These are phyloP conservation scores for Drosophila picticornis DNA, from an alignment of 2,888 invertebrate genomes.

Conservation along the genomic window DNA sequence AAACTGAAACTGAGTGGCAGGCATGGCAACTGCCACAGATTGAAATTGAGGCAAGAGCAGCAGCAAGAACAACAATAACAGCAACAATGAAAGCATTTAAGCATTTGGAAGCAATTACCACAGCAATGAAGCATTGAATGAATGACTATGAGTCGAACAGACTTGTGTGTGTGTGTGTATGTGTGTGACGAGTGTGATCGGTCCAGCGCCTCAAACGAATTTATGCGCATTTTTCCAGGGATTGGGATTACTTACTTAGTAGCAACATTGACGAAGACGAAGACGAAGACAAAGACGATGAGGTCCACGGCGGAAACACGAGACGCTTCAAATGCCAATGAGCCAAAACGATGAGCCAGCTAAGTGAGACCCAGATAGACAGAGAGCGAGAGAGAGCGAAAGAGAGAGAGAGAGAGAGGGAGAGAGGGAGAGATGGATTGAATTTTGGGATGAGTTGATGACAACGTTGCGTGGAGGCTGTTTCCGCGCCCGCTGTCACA, in stretches of 20 bases:
- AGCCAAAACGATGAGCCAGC: conserved; percentile 57
- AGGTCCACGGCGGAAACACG: conserved; percentile 66
- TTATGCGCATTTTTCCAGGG: conserved; percentile 72
- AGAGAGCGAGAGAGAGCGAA: not conserved
- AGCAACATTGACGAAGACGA: conserved; percentile 39
- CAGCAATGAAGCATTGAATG: conserved; percentile 79
- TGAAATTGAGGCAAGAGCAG: conserved; percentile 21
- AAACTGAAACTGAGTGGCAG: conserved; percentile 58
- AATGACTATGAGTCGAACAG: conserved; percentile 47
- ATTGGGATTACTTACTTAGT: conserved; percentile 76
- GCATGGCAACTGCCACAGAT: conserved; percentile 37
- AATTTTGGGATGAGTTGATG: conserved; percentile 38
- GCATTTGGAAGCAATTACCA: conserved; percentile 82
- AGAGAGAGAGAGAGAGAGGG: not conserved
- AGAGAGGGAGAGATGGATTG: not conserved
- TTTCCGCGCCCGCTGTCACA: conserved; percentile 37
- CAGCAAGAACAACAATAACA: conserved; percentile 30
- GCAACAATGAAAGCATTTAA: conserved; percentile 74
- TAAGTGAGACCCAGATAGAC: conserved; percentile 6
- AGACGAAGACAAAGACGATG: conserved; percentile 4
- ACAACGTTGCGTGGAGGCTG: conserved; percentile 58
- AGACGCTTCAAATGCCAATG: conserved; percentile 75
- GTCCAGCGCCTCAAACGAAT: conserved; percentile 51
- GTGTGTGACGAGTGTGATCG: conserved; percentile 29
- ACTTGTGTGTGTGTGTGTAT: conserved; percentile 8